These are phyloP conservation scores for Procambarus clarkii DNA, from an alignment of 1,140 invertebrate genomes.

Conservation along the genomic window DNA sequence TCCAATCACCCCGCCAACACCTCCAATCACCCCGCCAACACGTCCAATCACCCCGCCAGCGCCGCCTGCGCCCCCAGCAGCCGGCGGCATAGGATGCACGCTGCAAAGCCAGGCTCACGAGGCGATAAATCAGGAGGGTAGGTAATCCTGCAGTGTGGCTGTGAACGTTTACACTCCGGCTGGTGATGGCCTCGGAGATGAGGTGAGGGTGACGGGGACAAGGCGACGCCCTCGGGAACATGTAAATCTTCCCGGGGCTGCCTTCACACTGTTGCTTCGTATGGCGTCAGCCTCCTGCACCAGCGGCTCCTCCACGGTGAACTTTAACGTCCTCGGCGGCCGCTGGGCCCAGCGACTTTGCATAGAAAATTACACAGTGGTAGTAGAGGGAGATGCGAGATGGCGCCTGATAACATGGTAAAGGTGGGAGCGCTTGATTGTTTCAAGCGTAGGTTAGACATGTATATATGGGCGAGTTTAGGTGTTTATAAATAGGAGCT, in stretches of 20 bases:
- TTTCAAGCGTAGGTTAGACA: too few relatives aligned
- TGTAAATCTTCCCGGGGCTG: background rate
- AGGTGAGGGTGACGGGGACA: background rate
- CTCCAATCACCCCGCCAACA: conserved; percentile 4
- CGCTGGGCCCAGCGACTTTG: conserved; percentile 17
- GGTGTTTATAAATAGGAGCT: too few relatives aligned
- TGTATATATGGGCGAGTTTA: too few relatives aligned
- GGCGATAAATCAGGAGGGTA: background rate
- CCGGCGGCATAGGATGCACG: background rate
- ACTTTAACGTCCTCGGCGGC: conserved; percentile 24
- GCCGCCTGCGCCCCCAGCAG: background rate
- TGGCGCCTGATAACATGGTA: conserved; percentile 18
- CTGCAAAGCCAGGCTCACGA: background rate
- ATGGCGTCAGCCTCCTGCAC: too few relatives aligned
- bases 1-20: background rate
- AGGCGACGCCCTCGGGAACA: too few relatives aligned
- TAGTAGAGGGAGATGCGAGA: conserved; percentile 17
- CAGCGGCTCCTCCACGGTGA: background rate
- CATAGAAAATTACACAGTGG: conserved; percentile 59
- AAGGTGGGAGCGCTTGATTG: too few relatives aligned
- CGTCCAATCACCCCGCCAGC: background rate
- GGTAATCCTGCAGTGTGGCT: background rate
- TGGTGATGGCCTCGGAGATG: background rate
- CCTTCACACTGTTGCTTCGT: background rate
- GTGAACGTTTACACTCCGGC: background rate